These are phyloP conservation scores for Tupiocoris notatus DNA, from an alignment of 2,888 invertebrate genomes.

Conservation along the genomic window DNA sequence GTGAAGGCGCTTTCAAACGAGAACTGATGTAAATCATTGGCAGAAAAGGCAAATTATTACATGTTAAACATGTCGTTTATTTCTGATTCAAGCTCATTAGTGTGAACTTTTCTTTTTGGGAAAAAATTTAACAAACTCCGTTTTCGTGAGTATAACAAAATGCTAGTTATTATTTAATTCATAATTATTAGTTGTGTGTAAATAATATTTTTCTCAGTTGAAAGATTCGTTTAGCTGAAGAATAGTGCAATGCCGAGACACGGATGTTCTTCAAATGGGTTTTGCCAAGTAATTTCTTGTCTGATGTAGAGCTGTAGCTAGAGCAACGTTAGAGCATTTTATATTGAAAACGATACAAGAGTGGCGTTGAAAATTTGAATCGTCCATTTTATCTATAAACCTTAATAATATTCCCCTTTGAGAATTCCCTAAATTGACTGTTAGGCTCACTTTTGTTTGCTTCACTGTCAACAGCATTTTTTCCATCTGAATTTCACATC, in stretches of 20 bases:
- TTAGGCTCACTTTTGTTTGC: not conserved
- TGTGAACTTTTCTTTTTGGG: conserved; percentile 46
- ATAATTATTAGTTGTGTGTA: conserved; percentile 8
- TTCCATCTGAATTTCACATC: no score
- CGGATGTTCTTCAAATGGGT: not conserved
- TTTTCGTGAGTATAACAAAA: conserved; percentile 47
- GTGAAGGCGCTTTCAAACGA: conserved; percentile 44
- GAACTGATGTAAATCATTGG: conserved; percentile 35
- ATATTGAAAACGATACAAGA: not conserved
- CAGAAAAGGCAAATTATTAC: conserved; percentile 42
- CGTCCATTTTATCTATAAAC: not conserved
- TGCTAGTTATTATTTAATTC: conserved; percentile 24
- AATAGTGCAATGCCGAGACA: not conserved
- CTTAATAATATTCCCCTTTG: not conserved
- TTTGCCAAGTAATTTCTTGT: not conserved
- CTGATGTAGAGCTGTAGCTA: not conserved
- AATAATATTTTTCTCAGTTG: not conserved
- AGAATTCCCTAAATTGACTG: not conserved
- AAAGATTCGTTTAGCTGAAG: not conserved
- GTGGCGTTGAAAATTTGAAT: not conserved
- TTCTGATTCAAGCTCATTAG: conserved; percentile 49
- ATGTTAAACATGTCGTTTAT: conserved; percentile 50
- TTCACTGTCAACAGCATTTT: no score
- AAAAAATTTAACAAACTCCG: conserved; percentile 44
- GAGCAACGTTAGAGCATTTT: not conserved